phyloP scores from a whole-genome alignment of 1,140 invertebrate species.

The Diorhabda elongata region DNA sequence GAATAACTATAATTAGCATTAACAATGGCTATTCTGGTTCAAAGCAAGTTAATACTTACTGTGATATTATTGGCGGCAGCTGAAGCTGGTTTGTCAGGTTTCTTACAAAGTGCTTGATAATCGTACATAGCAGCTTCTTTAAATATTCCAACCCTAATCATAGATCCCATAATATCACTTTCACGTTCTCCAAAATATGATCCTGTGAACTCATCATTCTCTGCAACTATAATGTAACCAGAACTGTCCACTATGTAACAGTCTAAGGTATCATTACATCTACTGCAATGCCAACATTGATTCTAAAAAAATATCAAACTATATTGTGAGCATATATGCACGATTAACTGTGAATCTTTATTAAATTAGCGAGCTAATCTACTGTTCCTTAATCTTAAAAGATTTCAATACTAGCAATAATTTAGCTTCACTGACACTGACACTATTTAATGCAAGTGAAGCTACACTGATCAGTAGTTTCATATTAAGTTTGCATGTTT shows the following conservation, averaged over 20 bases:
- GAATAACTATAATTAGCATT: too few relatives aligned
- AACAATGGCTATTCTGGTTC: too few relatives aligned
- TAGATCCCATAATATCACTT: constrained; percentile 71
- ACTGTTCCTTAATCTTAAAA: too few relatives aligned
- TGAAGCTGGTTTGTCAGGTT: background rate
- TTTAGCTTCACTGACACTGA: too few relatives aligned
- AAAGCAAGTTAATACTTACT: background rate
- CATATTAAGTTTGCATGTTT: too few relatives aligned
- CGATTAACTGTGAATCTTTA: too few relatives aligned
- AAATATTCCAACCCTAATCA: constrained; percentile 71
- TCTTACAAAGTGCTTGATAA: constrained; percentile 78
- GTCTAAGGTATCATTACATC: constrained; percentile 57
- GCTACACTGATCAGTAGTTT: too few relatives aligned
- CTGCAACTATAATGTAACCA: constrained; percentile 79
- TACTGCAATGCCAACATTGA: constrained; percentile 52
- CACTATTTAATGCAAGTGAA: too few relatives aligned
- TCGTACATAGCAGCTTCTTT: constrained; percentile 76
- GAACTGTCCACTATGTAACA: constrained; percentile 87
- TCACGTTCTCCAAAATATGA: constrained; percentile 82
- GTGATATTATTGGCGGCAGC: background rate
- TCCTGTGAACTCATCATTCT: constrained; percentile 60
- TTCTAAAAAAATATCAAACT: constrained; percentile 43
- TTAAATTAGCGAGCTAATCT: too few relatives aligned
- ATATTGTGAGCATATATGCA: too few relatives aligned
- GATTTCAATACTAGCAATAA: too few relatives aligned